Conservation (phyloP, 1,140 invertebrate genomes). For the Drosophila simulans region DNA sequence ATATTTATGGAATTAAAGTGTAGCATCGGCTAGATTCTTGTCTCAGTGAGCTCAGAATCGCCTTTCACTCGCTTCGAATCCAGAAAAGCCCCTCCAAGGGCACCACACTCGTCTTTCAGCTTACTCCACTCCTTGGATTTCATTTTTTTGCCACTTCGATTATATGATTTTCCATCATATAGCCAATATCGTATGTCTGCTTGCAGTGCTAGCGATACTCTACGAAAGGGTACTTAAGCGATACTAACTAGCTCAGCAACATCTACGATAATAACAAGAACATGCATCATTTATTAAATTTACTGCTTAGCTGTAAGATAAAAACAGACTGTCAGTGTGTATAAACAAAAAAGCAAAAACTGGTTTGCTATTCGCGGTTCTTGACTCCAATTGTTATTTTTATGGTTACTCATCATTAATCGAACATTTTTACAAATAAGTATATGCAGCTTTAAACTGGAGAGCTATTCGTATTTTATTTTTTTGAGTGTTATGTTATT, state of each 20-base stretch:
- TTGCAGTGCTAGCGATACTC: conserved; percentile 23
- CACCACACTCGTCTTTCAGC: neutral
- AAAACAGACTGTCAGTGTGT: neutral
- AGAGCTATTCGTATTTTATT: neutral
- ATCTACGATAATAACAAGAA: neutral
- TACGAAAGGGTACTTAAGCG: neutral
- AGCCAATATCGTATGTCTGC: conserved; percentile 15
- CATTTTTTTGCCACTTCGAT: conserved; percentile 38
- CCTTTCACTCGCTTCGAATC: conserved; percentile 20
- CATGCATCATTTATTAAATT: neutral
- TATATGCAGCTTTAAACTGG: neutral
- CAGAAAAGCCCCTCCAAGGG: neutral
- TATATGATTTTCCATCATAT: conserved; percentile 53
- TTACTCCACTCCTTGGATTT: conserved; percentile 1
- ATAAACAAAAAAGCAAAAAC: neutral
- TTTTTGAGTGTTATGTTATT: neutral
- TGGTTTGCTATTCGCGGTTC: neutral
- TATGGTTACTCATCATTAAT: neutral
- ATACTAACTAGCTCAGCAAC: too few species aligned
- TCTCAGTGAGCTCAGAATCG: neutral
- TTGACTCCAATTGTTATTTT: neutral
- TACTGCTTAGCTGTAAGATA: neutral
- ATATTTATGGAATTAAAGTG: conserved; percentile 45
- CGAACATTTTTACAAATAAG: neutral
- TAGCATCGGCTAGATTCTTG: conserved; percentile 23